Percentiles rank a stretch among this genome's conserved stretches.
phyloP scores from a whole-genome alignment of 2,113 vertebrate genomes.

The Addax nasomaculatus region DNA sequence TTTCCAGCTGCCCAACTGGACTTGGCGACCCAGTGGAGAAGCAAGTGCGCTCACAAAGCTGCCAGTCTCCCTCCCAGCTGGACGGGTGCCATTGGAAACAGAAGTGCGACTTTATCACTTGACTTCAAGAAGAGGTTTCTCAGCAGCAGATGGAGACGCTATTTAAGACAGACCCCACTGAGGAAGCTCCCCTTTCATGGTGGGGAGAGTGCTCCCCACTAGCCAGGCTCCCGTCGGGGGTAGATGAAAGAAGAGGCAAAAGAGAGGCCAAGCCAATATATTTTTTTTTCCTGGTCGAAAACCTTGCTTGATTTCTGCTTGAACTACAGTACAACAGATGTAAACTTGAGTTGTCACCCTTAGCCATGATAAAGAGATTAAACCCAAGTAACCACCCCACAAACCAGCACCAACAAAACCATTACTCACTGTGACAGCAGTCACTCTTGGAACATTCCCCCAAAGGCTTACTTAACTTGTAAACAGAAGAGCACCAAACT shows the following conservation, averaged over 20 bases:
- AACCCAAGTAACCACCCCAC: background rate
- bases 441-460: background rate
- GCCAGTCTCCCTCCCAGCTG: constrained; percentile 49
- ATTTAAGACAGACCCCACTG: background rate
- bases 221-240: background rate
- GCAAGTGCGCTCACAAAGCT: constrained; percentile 20
- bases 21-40: constrained; percentile 36
- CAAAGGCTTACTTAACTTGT: background rate
- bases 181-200: background rate
- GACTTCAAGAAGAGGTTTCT: constrained; percentile 58
- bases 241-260: background rate
- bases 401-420: background rate
- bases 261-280: background rate
- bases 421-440: background rate
- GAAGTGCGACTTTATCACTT: constrained; percentile 72
- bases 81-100: constrained; percentile 69
- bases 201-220: background rate
- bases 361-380: background rate
- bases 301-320: background rate
- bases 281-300: background rate
- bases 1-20: constrained; percentile 66
- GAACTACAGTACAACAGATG: background rate
- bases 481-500: background rate
- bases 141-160: constrained; percentile 59
- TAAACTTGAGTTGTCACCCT: background rate